Percentiles rank a stretch among this genome's conserved stretches.
These are phyloP conservation scores for Stenchaetothrips biformis DNA, from an alignment of 2,888 invertebrate genomes.

Conservation along the genomic window DNA sequence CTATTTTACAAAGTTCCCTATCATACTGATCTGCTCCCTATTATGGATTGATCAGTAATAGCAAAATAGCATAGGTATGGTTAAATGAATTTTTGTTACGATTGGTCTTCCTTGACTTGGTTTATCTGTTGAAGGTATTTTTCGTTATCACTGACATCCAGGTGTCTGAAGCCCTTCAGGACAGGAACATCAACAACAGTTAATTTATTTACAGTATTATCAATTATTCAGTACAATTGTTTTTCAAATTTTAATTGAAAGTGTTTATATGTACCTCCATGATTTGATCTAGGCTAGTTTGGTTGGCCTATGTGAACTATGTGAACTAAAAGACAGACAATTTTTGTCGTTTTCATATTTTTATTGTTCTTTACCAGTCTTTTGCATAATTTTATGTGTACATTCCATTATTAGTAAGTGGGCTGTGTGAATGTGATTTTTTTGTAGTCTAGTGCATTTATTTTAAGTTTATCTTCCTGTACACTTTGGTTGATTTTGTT, in stretches of 20 bases:
- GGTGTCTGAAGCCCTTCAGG: neutral
- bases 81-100: neutral
- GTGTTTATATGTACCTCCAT: too few relatives aligned
- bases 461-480: neutral
- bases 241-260: neutral
- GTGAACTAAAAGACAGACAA: neutral
- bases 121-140: neutral
- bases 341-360: neutral
- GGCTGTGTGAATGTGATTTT: constrained; percentile 18
- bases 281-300: too few relatives aligned
- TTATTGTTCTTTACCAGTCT: neutral
- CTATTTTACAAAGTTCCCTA: too few relatives aligned
- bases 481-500: constrained; percentile 10
- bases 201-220: neutral
- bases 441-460: neutral
- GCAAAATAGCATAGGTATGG: neutral
- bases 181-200: neutral
- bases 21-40: too few relatives aligned
- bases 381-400: neutral
- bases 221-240: neutral
- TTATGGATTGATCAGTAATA: neutral
- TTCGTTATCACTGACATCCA: neutral
- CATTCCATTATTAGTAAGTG: constrained; percentile 11
- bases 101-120: too few relatives aligned
- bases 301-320: too few relatives aligned